Conservation (phyloP, 2,113 vertebrate genomes). For the rabbit (Oryctolagus cuniculus) region mOryCun1.1 NC_091432.1:224602501-224603000, state of each 20-base stretch:
- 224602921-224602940: background rate
- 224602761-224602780: background rate
- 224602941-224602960: background rate
- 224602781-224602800: background rate
- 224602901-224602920: background rate
- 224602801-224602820: background rate
- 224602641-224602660: slow-evolving; percentile 52
- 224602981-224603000: too few relatives aligned
- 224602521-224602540: slow-evolving; percentile 37
- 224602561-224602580: slow-evolving; percentile 38
- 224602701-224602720: slow-evolving; percentile 52
- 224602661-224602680: slow-evolving; percentile 36
- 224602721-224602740: slow-evolving; percentile 19
- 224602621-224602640: slow-evolving; percentile 26
- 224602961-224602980: too few relatives aligned
- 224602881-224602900: too few relatives aligned
- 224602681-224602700: slow-evolving; percentile 38
- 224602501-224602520: slow-evolving; percentile 1
- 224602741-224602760: slow-evolving; percentile 26
- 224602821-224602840: background rate
- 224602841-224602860: background rate
- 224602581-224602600: slow-evolving; percentile 14
- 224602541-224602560: background rate
- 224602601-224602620: slow-evolving; percentile 48
- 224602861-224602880: too few relatives aligned